These are phyloP conservation scores for Acronicta aceris DNA, from an alignment of 2,888 invertebrate genomes.

Conservation along the genomic window DNA sequence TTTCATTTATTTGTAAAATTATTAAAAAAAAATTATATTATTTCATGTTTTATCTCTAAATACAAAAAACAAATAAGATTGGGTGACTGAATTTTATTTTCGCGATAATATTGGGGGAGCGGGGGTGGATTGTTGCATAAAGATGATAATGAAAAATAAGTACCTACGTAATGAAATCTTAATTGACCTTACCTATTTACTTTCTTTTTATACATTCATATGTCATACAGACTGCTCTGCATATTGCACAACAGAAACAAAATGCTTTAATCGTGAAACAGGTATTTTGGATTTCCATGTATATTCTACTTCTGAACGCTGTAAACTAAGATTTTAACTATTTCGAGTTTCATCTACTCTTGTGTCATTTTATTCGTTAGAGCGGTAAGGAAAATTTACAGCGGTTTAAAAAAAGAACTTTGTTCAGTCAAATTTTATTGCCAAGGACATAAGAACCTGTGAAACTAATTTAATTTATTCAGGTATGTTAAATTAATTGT, in stretches of 20 bases:
- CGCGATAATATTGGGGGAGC: too few species aligned
- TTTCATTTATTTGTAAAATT: neutral
- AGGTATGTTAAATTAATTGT: slow-evolving; percentile 20
- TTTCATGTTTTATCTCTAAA: neutral
- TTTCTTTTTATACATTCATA: slow-evolving; percentile 38
- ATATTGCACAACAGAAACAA: slow-evolving; percentile 82
- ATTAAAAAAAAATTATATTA: neutral
- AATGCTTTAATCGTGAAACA: slow-evolving; percentile 88
- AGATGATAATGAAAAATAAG: too few species aligned
- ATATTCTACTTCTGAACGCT: slow-evolving; percentile 78
- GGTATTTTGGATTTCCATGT: slow-evolving; percentile 86
- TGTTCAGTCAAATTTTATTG: slow-evolving; percentile 42
- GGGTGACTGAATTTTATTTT: too few species aligned
- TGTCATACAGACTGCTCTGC: slow-evolving; percentile 63
- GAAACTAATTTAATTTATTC: slow-evolving; percentile 13
- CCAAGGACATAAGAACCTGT: slow-evolving; percentile 54
- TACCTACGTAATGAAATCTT: too few species aligned
- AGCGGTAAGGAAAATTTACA: slow-evolving; percentile 53
- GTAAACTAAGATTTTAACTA: slow-evolving; percentile 72
- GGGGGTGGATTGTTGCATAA: too few species aligned
- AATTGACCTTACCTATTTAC: too few species aligned
- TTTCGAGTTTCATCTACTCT: slow-evolving; percentile 64
- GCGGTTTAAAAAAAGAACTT: slow-evolving; percentile 29
- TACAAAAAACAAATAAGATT: neutral
- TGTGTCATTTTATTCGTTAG: slow-evolving; percentile 62